phyloP scores from a whole-genome alignment of 2,797 vertebrate genomes.

The Enteromius unitaeniatus region DNA sequence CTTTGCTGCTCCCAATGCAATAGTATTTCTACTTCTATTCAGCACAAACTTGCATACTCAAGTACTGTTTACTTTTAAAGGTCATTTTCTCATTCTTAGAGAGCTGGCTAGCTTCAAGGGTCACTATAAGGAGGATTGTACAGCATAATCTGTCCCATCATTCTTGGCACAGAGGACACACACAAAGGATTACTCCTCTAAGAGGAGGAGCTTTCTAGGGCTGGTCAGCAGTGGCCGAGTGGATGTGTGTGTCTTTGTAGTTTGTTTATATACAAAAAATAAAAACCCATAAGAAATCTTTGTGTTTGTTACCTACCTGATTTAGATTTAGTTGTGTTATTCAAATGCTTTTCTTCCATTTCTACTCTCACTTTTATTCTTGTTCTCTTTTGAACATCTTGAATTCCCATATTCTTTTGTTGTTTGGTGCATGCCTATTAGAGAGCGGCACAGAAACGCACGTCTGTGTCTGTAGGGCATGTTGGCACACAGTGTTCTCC shows the following conservation, averaged over 20 bases:
- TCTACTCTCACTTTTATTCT: not conserved
- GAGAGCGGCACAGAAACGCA: not conserved
- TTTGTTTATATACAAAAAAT: not conserved
- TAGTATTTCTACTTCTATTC: not conserved
- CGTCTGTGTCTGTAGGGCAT: constrained; percentile 3
- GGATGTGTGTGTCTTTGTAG: not conserved
- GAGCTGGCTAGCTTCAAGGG: not conserved
- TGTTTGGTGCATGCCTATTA: not conserved
- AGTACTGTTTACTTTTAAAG: constrained; percentile 8
- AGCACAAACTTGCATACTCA: not conserved
- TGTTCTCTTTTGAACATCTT: not conserved
- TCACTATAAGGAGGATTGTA: constrained; percentile 13
- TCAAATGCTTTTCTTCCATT: constrained; percentile 2
- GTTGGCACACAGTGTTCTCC: constrained; percentile 27
- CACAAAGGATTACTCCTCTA: constrained; percentile 20
- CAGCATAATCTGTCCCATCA: constrained; percentile 5
- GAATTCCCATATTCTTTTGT: not conserved
- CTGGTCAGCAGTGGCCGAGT: constrained; percentile 4
- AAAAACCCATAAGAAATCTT: not conserved
- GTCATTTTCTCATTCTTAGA: not conserved
- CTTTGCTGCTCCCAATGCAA: not conserved
- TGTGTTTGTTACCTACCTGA: not conserved
- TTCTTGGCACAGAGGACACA: not conserved
- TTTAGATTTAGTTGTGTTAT: not conserved
- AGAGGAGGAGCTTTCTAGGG: not conserved